A percentile compares a stretch with the other conserved stretches of the same genome.
These are phyloP conservation scores for Elmis aenea DNA, from an alignment of 2,888 invertebrate genomes.

Conservation along the genomic window DNA sequence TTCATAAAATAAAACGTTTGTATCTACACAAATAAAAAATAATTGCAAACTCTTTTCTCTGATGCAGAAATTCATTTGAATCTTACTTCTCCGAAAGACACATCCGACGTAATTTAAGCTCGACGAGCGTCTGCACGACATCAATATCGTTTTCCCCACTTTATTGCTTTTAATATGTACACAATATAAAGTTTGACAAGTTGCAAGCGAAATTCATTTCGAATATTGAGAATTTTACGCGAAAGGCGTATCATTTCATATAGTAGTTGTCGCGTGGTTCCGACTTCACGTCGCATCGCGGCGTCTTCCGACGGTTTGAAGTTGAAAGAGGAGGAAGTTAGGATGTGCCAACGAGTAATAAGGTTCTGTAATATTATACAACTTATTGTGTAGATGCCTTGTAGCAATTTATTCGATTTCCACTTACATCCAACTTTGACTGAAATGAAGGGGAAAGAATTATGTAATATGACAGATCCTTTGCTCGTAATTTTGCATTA, in stretches of 20 bases:
- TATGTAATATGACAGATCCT: too few relatives aligned
- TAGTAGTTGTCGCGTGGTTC: conserved; percentile 19
- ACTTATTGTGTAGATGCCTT: conserved; percentile 28
- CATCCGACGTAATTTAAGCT: too few relatives aligned
- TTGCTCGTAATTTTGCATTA: too few relatives aligned
- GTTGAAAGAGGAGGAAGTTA: conserved; percentile 5
- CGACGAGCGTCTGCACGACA: conserved; percentile 4
- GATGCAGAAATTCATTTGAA: conserved; percentile 20
- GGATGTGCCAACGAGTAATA: conserved; percentile 14
- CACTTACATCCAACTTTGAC: conserved; percentile 20
- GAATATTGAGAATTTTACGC: conserved; percentile 41
- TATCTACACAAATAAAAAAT: too few relatives aligned
- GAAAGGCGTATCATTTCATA: conserved; percentile 32
- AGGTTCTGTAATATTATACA: conserved; percentile 23
- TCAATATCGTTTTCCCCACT: conserved; percentile 31
- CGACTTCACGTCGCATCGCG: conserved; percentile 12
- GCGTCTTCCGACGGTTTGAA: conserved; percentile 2
- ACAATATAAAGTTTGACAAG: conserved; percentile 44
- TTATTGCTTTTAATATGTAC: conserved; percentile 43
- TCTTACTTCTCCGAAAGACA: too few relatives aligned
- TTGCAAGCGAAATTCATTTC: conserved; percentile 39
- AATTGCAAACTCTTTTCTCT: too few relatives aligned
- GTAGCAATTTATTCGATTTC: conserved; percentile 29
- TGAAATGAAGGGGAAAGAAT: conserved; percentile 15
- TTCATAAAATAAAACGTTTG: too few relatives aligned